Evolutionary conservation across 2,113 vertebrate genomes (phyloP), one percentile per base, ranked within the genome.

Genomic region (Gopherus evgoodei): DNA sequence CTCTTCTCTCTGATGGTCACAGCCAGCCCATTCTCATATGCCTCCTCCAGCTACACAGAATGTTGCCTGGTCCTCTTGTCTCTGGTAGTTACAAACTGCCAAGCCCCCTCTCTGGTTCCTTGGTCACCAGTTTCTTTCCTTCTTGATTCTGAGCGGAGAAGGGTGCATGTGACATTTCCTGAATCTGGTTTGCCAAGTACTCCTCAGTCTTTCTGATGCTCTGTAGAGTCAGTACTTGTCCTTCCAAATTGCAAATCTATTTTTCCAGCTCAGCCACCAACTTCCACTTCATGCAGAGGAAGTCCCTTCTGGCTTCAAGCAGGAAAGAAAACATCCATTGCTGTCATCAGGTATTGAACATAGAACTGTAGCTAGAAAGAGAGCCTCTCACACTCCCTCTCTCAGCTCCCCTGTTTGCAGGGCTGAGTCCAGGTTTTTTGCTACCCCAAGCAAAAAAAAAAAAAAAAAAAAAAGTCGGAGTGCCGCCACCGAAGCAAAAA

Each of bases 201-300:
- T 86, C 93, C 86, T 56, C 59, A 53, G 25, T n/a, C 53, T 91
- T 50, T 35, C 11, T 53, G 3, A 5, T 31, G 42, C 52, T 57
- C 47, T 53, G 27, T 83, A 59, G 21, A 76, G 29, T 47, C 44
- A 42, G 6, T n/a, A 11, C 1, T 0, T 4, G 44, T 42, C 17
- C 9, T 35, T 84, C 79, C 47, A 65, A 88, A 62, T 7, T 13
- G 2, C 0, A 1, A 11, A 9, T 56, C 22, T 50, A 11, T 75
- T 42, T 42, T 88, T 90, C 29, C 4, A 0, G 1, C 29, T 17
- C 76, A 95, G 50, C 50, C 42, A 24, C 50, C 0, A 0, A 12
- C 76, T 79, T 52, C 24, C 2, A 21, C 49, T 83, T 50, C 22
- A n/a, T 0, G 0, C 22, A 44, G 72, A 76, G 21, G 42, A 44